phyloP scores from a whole-genome alignment of 2,113 vertebrate species.

The Otus sunia region DNA sequence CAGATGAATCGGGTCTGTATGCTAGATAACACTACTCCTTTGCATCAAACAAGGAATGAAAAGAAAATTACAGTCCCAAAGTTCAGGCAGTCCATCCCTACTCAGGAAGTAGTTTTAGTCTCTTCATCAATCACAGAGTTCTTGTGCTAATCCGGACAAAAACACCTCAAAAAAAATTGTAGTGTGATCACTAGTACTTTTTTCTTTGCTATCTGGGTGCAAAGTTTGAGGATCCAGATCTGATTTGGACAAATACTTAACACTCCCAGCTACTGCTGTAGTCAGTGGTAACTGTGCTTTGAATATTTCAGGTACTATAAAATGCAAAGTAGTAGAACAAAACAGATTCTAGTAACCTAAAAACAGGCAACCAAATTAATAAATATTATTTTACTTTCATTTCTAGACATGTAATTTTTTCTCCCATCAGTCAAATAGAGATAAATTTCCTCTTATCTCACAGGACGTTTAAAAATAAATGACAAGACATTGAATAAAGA shows the following conservation, averaged over 20 bases:
- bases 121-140: background rate
- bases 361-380: background rate
- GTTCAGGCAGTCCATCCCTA: background rate
- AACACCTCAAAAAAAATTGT: background rate
- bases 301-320: background rate
- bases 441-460: background rate
- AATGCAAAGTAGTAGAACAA: background rate
- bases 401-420: background rate
- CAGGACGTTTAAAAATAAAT: background rate
- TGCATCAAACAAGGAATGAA: background rate
- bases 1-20: background rate
- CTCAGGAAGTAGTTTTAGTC: background rate
- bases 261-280: background rate
- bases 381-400: background rate
- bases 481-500: background rate
- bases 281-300: background rate
- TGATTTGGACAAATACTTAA: background rate
- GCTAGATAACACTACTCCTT: background rate
- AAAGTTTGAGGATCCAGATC: background rate
- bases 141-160: background rate
- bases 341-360: background rate
- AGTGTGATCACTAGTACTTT: background rate
- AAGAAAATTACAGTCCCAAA: background rate
- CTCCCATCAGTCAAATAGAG: background rate
- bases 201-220: background rate